Evolutionary conservation across 1,140 invertebrate genomes (phyloP).

Genomic region (Diorhabda elongata): DNA sequence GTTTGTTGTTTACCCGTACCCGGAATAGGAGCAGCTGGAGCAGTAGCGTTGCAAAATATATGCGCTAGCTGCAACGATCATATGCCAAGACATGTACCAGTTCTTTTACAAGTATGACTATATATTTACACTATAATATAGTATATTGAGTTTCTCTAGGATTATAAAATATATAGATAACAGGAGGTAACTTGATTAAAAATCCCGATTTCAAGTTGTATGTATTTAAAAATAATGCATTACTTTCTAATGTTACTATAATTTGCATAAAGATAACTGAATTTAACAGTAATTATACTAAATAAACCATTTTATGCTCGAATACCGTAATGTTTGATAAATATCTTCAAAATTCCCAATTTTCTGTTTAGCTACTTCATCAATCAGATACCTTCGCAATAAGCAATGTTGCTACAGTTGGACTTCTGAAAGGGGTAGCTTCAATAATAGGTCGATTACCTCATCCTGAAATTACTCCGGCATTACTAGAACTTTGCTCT

Average conservation of each 20-base stretch:
- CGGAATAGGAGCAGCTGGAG: slow-evolving; percentile 71
- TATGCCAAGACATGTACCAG: slow-evolving; percentile 75
- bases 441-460: slow-evolving; percentile 53
- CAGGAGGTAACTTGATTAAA: no score
- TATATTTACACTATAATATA: no score
- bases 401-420: slow-evolving; percentile 75
- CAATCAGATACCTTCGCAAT: slow-evolving; percentile 77
- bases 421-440: slow-evolving; percentile 56
- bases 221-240: no score
- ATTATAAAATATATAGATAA: no score
- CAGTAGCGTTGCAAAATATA: slow-evolving; percentile 68
- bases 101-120: slow-evolving; percentile 55
- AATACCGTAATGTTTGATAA: no score
- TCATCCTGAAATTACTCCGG: slow-evolving; percentile 59
- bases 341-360: neutral
- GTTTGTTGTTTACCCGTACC: slow-evolving; percentile 69
- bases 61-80: slow-evolving; percentile 75
- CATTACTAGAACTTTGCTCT: slow-evolving; percentile 74
- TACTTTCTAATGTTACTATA: no score
- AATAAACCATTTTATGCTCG: no score
- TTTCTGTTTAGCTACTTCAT: slow-evolving; percentile 62
- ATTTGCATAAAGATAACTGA: no score
- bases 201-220: no score
- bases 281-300: no score
- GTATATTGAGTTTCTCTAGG: no score